Evolutionary conservation across 2,797 vertebrate genomes (phyloP).

Genomic region (Lindbergichthys nudifrons): DNA sequence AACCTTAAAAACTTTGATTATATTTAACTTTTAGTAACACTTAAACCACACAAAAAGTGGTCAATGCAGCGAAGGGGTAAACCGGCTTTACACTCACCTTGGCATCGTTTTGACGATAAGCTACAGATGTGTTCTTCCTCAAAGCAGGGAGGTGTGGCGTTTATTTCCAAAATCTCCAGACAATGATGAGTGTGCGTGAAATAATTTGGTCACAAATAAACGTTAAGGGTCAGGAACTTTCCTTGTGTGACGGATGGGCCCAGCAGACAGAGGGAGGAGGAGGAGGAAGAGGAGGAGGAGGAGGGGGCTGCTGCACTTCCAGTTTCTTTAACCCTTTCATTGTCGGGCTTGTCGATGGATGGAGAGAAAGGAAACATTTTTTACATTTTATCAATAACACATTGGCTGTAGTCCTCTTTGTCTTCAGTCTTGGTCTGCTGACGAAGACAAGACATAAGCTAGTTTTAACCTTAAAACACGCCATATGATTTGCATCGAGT

Average conservation of each 20-base stretch:
- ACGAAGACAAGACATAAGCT: no score
- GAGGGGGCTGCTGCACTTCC: conserved; percentile 47
- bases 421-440: background rate
- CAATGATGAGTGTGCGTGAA: background rate
- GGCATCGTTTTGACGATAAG: conserved; percentile 19
- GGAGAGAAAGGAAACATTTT: background rate
- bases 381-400: background rate
- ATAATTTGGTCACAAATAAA: background rate
- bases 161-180: background rate
- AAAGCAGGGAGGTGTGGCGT: background rate
- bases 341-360: background rate
- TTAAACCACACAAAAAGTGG: background rate
- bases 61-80: background rate
- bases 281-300: background rate
- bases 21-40: background rate
- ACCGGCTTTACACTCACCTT: conserved; percentile 52
- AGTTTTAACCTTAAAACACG: background rate
- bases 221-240: conserved; percentile 33
- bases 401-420: fast-evolving
- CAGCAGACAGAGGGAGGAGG: background rate
- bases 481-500: background rate
- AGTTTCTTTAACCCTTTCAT: conserved; percentile 69
- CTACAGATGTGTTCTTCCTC: background rate
- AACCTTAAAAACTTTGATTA: background rate
- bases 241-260: conserved; percentile 40